Evolutionary conservation across 2,888 invertebrate species (phyloP).

Genomic region (Tupiocoris notatus): DNA sequence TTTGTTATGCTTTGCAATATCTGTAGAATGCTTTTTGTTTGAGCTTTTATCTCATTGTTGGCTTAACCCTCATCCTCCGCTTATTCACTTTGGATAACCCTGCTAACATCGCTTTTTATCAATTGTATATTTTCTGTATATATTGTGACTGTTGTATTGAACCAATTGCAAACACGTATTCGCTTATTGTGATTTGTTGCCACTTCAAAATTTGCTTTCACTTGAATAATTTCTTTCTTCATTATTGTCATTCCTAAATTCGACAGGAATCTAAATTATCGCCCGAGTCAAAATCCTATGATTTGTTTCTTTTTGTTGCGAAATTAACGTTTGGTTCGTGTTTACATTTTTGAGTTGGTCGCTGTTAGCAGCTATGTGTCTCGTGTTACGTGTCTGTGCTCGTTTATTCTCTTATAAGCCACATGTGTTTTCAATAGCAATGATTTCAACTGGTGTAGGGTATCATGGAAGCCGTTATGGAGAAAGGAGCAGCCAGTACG

Average conservation of each 20-base stretch:
- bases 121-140: not conserved
- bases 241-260: not conserved
- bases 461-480: conserved; percentile 49
- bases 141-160: not conserved
- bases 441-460: conserved; percentile 43
- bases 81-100: conserved; percentile 52
- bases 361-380: conserved; percentile 44
- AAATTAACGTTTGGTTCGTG: not conserved
- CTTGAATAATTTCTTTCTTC: not conserved
- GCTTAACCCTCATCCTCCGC: conserved; percentile 47
- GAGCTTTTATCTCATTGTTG: conserved; percentile 35
- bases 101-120: conserved; percentile 48
- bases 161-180: not conserved
- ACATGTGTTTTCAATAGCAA: conserved; percentile 15
- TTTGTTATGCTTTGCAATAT: not conserved
- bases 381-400: conserved; percentile 13
- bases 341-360: conserved; percentile 46
- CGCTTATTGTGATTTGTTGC: not conserved
- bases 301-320: not conserved
- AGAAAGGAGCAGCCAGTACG: conserved; percentile 49
- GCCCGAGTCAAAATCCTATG: not conserved
- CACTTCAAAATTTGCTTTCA: not conserved
- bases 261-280: not conserved
- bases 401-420: conserved; percentile 16
- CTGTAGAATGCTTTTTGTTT: conserved; percentile 26